These are phyloP conservation scores for Phaenicophaeus curvirostris DNA, from an alignment of 2,797 vertebrate species.

Conservation along the genomic window DNA sequence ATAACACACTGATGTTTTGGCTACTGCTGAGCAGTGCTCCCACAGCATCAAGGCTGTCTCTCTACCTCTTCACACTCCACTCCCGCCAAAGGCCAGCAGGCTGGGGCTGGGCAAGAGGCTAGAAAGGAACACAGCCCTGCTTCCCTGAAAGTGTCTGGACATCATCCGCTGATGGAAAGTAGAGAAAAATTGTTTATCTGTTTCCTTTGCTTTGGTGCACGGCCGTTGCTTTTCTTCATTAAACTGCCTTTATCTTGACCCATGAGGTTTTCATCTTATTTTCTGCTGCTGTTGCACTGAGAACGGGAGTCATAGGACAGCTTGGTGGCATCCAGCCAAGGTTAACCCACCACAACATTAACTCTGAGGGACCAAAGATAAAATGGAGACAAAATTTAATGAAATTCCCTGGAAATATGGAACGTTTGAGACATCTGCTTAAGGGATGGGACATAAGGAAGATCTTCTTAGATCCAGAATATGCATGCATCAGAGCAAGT, in stretches of 20 bases:
- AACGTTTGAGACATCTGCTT: neutral
- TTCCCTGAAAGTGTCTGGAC: neutral
- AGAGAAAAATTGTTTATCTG: neutral
- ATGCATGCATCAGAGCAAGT: neutral
- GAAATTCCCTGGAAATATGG: neutral
- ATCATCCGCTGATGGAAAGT: neutral
- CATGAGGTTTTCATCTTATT: neutral
- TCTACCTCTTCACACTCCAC: neutral
- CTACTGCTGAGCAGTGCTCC: neutral
- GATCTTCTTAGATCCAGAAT: neutral
- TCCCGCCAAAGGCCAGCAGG: neutral
- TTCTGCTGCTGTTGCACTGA: neutral
- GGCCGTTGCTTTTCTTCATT: neutral
- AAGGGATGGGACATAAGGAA: neutral
- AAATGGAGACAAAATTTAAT: neutral
- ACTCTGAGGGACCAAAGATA: neutral
- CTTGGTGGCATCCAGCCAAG: neutral
- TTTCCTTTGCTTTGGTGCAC: neutral
- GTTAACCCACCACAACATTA: neutral
- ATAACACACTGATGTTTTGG: neutral
- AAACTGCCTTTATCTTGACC: neutral
- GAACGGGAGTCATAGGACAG: neutral
- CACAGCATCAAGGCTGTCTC: neutral
- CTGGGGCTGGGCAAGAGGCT: neutral
- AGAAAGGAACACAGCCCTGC: neutral